Percentiles rank a stretch among this genome's conserved stretches.
Evolutionary conservation across 2,797 vertebrate genomes (phyloP).

Genomic region (Urocyon cinereoargenteus): DNA sequence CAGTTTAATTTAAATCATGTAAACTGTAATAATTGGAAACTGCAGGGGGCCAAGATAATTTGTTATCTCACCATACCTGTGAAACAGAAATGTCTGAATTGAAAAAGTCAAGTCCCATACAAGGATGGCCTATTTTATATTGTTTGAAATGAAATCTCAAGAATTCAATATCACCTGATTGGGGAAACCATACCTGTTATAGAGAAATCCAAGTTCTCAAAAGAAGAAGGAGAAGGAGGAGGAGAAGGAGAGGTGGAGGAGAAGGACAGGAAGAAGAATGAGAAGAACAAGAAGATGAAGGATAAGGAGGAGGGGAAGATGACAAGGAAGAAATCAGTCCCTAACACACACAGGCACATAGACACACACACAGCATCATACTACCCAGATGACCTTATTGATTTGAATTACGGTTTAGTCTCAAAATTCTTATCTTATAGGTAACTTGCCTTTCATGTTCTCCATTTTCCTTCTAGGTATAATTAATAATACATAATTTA

Average conservation of each 20-base stretch:
- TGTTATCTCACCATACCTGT: conserved; percentile 47
- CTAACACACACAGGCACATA: neutral
- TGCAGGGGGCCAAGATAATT: conserved; percentile 42
- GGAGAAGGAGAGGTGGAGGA: neutral
- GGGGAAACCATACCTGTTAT: neutral
- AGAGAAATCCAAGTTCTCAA: neutral
- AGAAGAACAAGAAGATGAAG: neutral
- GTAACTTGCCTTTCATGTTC: neutral
- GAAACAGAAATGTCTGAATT: conserved; percentile 62
- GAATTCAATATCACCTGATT: neutral
- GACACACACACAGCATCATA: neutral
- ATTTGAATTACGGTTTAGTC: neutral
- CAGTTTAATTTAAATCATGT: conserved; percentile 69
- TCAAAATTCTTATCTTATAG: neutral
- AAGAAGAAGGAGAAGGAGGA: neutral
- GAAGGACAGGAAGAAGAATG: neutral
- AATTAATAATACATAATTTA: neutral
- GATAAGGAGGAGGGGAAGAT: too few species aligned
- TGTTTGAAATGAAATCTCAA: neutral
- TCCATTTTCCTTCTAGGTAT: neutral
- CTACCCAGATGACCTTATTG: neutral
- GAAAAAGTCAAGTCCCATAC: conserved; percentile 34
- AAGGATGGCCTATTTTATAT: neutral
- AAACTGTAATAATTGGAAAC: conserved; percentile 70
- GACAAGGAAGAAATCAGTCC: too few species aligned